A percentile compares a stretch with the other conserved stretches of the same genome.
phyloP scores from a whole-genome alignment of 2,888 invertebrate genomes.

The Stenolophus ochropezus region DNA sequence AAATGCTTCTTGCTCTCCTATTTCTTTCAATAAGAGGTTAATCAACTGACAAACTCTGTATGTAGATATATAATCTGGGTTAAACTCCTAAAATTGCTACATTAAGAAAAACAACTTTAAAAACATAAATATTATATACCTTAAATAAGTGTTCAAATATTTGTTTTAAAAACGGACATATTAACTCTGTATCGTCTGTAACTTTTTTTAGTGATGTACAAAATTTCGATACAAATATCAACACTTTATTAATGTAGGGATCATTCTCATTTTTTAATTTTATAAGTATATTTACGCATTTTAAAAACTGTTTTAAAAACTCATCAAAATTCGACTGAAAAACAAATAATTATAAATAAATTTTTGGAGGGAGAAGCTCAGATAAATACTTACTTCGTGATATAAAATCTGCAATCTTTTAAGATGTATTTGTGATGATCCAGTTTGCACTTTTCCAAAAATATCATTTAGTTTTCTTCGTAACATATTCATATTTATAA shows the following conservation, averaged over 20 bases:
- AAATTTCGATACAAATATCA: conserved; percentile 46
- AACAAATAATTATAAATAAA: conserved; percentile 2
- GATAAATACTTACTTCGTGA: conserved; percentile 37
- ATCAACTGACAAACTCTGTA: conserved; percentile 48
- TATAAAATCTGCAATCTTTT: conserved; percentile 27
- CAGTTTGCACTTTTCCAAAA: conserved; percentile 10
- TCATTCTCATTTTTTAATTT: conserved; percentile 16
- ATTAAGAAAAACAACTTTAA: no score
- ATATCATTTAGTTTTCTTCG: conserved; percentile 16
- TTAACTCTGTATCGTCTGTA: not conserved
- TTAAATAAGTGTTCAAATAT: conserved; percentile 36
- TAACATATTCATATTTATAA: not conserved
- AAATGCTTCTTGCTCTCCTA: conserved; percentile 34
- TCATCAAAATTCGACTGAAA: conserved; percentile 45
- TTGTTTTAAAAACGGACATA: conserved; percentile 37
- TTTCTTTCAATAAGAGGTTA: conserved; percentile 41
- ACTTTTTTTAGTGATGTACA: conserved; percentile 28
- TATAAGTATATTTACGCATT: conserved; percentile 11
- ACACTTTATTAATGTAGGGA: conserved; percentile 3
- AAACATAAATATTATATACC: no score
- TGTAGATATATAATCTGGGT: not conserved
- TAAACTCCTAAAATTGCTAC: not conserved
- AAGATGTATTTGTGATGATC: not conserved
- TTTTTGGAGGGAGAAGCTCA: conserved; percentile 6
- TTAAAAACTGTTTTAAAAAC: conserved; percentile 33